Percentiles rank a stretch among this genome's conserved stretches.
phyloP scores from a whole-genome alignment of 37 sponge, comb jelly and placozoan species.

The Chondrosia reniformis region DNA sequence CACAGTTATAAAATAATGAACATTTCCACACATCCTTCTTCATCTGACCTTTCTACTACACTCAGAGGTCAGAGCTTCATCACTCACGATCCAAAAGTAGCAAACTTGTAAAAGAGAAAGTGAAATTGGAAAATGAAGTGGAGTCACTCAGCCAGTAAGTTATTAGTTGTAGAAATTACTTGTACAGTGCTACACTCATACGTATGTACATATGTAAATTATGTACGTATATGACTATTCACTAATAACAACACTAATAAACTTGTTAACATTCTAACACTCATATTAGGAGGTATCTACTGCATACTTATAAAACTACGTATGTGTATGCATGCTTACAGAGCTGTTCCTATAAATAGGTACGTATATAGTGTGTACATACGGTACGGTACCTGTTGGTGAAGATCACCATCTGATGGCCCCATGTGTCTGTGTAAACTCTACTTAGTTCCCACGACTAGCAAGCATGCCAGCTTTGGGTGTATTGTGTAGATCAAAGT shows the following conservation, averaged over 20 bases:
- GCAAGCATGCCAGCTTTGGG: no score
- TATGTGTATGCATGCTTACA: not conserved
- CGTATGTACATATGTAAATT: not conserved
- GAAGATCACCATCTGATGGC: no score
- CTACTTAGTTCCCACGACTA: no score
- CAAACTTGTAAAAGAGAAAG: constrained; percentile 16
- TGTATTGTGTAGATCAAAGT: no score
- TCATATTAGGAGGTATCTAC: not conserved
- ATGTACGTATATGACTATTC: no score
- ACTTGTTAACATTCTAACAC: no score
- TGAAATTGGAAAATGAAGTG: constrained; percentile 27
- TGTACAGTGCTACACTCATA: not conserved
- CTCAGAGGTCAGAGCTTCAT: constrained; percentile 45
- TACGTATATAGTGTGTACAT: not conserved
- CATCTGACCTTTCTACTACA: not conserved
- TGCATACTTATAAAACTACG: not conserved
- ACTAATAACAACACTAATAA: no score
- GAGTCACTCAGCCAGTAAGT: constrained; percentile 15
- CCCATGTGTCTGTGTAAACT: no score
- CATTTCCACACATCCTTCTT: not conserved
- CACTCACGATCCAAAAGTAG: constrained; percentile 20
- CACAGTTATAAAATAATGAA: not conserved
- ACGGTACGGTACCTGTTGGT: no score
- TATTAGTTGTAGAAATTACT: not conserved
- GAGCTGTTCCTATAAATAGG: not conserved